A percentile compares a stretch with the other conserved stretches of the same genome.
These are phyloP conservation scores for Trimorus sp. DNA, from an alignment of 2,888 invertebrate species.

Conservation along the genomic window DNA sequence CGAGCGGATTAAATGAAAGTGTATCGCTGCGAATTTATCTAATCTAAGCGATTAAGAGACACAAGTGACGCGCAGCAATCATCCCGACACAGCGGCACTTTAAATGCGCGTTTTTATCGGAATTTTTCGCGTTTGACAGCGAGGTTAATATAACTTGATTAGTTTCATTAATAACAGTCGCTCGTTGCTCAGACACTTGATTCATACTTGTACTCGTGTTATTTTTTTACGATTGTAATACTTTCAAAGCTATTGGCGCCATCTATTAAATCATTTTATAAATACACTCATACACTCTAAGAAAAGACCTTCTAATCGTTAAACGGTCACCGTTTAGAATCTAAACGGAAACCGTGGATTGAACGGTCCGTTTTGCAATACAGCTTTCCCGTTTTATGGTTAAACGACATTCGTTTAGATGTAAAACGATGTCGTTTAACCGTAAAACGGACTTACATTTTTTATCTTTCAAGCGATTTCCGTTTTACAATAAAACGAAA, in stretches of 20 bases:
- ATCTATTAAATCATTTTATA: no score
- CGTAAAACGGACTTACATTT: no score
- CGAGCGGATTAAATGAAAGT: not conserved
- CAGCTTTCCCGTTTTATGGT: no score
- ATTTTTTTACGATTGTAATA: not conserved
- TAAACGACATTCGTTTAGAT: no score
- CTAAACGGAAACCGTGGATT: no score
- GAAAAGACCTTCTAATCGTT: no score
- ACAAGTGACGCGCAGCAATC: not conserved
- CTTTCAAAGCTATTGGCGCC: not conserved
- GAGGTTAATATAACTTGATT: slow-evolving; percentile 16
- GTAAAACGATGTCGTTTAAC: no score
- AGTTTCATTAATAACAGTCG: not conserved
- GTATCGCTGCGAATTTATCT: slow-evolving; percentile 4
- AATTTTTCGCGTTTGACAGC: not conserved
- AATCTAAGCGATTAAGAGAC: slow-evolving; percentile 4
- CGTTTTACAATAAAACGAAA: no score
- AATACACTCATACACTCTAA: no score
- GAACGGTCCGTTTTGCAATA: no score
- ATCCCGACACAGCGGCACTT: not conserved
- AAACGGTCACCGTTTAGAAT: no score
- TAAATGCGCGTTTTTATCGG: not conserved
- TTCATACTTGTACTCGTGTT: not conserved
- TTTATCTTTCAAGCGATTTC: no score
- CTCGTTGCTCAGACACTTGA: not conserved